Percentiles rank a stretch among this genome's conserved stretches.
Evolutionary conservation across 1,140 invertebrate genomes (phyloP).

Genomic region (Hyles euphorbiae): DNA sequence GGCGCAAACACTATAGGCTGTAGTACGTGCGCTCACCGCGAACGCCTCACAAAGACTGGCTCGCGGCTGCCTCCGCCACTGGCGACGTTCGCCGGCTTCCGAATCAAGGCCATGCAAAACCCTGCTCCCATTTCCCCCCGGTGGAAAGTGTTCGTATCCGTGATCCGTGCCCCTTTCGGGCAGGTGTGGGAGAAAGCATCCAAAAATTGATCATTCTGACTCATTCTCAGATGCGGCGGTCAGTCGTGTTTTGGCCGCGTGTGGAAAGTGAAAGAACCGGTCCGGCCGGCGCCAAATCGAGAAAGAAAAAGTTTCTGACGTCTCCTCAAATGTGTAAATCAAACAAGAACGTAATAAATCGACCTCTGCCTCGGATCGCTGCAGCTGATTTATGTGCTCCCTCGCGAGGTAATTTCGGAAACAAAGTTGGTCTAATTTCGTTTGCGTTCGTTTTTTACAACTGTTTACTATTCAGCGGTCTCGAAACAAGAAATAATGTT

Average conservation of each 20-base stretch:
- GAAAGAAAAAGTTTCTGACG: slow-evolving; percentile 32
- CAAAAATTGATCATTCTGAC: slow-evolving; percentile 60
- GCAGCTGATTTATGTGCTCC: too few relatives aligned
- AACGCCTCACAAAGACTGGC: slow-evolving; percentile 5
- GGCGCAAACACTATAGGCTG: slow-evolving; percentile 39
- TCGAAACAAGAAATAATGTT: slow-evolving; percentile 9
- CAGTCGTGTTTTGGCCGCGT: slow-evolving; percentile 25
- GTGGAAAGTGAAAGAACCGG: slow-evolving; percentile 67
- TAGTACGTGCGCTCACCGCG: slow-evolving; percentile 3
- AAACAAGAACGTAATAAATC: slow-evolving; percentile 2
- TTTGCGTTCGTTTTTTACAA: slow-evolving; percentile 5
- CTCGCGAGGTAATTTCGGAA: too few relatives aligned
- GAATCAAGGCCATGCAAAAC: slow-evolving; percentile 71
- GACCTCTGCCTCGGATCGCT: neutral
- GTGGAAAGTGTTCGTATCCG: slow-evolving; percentile 72
- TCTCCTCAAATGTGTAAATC: neutral
- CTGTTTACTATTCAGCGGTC: slow-evolving; percentile 10
- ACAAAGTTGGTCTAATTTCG: neutral
- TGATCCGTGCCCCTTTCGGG: slow-evolving; percentile 55
- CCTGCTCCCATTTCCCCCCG: slow-evolving; percentile 67
- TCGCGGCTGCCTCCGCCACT: neutral
- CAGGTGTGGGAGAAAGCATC: slow-evolving; percentile 72
- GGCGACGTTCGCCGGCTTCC: neutral
- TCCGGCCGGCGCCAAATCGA: slow-evolving; percentile 43
- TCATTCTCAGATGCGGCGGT: slow-evolving; percentile 51